Conservation (phyloP, 2,797 vertebrate species). For the Myripristis jacobus region DNA sequence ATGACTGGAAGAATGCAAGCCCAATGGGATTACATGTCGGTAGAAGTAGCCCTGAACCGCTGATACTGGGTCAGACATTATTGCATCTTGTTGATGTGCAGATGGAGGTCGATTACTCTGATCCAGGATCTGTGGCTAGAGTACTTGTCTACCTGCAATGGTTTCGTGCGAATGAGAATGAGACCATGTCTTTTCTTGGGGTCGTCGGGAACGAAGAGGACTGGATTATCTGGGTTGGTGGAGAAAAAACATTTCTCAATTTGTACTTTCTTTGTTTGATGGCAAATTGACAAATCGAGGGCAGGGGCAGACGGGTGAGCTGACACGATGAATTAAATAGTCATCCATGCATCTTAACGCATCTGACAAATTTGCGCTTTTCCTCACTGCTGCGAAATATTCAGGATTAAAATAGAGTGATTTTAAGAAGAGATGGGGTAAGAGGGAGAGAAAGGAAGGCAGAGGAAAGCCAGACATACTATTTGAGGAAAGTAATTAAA, state of each 20-base stretch:
- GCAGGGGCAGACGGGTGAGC: slow-evolving; percentile 55
- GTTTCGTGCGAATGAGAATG: slow-evolving; percentile 65
- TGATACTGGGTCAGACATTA: slow-evolving; percentile 56
- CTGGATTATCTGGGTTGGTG: slow-evolving; percentile 35
- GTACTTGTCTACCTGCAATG: slow-evolving; percentile 55
- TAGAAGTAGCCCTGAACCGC: slow-evolving; percentile 51
- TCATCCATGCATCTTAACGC: slow-evolving; percentile 75
- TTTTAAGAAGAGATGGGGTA: background rate
- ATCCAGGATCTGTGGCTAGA: slow-evolving; percentile 64
- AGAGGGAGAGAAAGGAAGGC: background rate
- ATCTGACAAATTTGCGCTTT: slow-evolving; percentile 77
- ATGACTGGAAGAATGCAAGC: slow-evolving; percentile 60
- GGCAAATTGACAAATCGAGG: slow-evolving; percentile 60
- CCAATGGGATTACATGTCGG: slow-evolving; percentile 31
- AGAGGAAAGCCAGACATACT: too few species aligned
- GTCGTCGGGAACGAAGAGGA: slow-evolving; percentile 57
- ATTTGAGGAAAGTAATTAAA: too few species aligned
- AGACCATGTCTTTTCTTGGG: slow-evolving; percentile 53
- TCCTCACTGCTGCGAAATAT: slow-evolving; percentile 63
- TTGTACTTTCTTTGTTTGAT: slow-evolving; percentile 46
- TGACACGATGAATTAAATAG: slow-evolving; percentile 68
- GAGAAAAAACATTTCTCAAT: slow-evolving; percentile 48
- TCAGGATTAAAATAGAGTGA: background rate
- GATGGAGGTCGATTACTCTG: slow-evolving; percentile 24
- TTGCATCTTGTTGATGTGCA: slow-evolving; percentile 7